These are phyloP conservation scores for Podargus strigoides DNA, from an alignment of 2,797 vertebrate genomes.

Conservation along the genomic window DNA sequence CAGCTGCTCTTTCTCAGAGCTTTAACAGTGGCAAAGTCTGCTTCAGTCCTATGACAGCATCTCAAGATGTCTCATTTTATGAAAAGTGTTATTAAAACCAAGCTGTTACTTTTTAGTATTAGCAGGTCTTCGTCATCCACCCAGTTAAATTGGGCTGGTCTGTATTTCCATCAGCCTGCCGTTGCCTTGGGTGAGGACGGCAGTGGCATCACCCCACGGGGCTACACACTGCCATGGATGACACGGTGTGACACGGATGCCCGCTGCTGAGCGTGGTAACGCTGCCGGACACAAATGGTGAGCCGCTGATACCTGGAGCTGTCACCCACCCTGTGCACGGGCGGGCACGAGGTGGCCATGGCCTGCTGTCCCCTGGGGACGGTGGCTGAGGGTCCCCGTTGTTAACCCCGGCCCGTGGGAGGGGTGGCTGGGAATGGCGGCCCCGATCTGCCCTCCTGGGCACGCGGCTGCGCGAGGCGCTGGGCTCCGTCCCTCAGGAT, in stretches of 20 bases:
- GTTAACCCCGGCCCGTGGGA: background rate
- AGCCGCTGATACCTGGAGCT: background rate
- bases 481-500: rapidly evolving
- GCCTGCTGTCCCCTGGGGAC: background rate
- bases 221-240: too few species aligned
- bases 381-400: background rate
- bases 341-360: rapidly evolving
- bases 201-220: rapidly evolving
- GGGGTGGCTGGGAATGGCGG: background rate
- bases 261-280: rapidly evolving
- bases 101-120: background rate
- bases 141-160: background rate
- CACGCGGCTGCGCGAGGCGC: rapidly evolving
- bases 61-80: background rate
- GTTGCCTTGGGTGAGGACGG: background rate
- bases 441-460: rapidly evolving
- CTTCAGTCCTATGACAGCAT: background rate
- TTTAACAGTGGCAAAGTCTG: background rate
- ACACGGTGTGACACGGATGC: too few species aligned
- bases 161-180: rapidly evolving
- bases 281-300: rapidly evolving
- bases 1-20: background rate
- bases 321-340: background rate
- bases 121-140: background rate
- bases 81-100: background rate